Base-by-base conservation (phyloP, 2,797 vertebrate species). In the Paedocypris micromegethes region DNA sequence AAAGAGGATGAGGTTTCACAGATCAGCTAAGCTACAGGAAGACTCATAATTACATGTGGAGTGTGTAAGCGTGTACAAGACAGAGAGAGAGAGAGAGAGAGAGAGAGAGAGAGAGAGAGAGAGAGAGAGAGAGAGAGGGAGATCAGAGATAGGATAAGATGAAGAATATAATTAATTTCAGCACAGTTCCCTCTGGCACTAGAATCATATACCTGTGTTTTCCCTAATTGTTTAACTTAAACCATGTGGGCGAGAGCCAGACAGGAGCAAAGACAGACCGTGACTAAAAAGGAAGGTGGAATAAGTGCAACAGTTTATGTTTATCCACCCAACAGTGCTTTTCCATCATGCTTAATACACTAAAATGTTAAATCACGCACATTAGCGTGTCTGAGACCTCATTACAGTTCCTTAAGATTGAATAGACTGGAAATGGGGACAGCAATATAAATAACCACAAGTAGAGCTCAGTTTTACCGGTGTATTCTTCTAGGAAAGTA, bases 81-180 rank as follows among this genome's bases (percentile, higher is more conserved):
- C 23, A 23, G 9, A 7, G 44, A 57, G 52, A 58, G 56, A 37
- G 49, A 23, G n/a, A 9, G 56, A 41, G 39, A 42, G 55, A 42
- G 43, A 69, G 40, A 3, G 57, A 63, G 43, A 59, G 54, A 78
- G 60, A 75, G 45, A 68, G 58, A 37, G 8, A 58, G 56, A 41
- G 39, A 42, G 55, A 42, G 43, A 69, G 40, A 3, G 57, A 63
- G 43, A 59, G 54, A 78, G 60, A 75, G 45, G 69, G 58, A 37
- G 8, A 58, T 63, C 59, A 73, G 75, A 59, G 72, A 63, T 68
- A 78, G 71, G 61, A 78, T 77, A 62, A 75, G 66, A 77, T 58
- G 49, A 79, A 77, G 75, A 80, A 78, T 64, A 68, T 83, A 80
- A 80, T 79, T 79, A 78, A 78, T 78, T 78, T 74, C 5, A 67